These are phyloP conservation scores for Taurulus bubalis DNA, from an alignment of 2,113 vertebrate species.

Conservation along the genomic window DNA sequence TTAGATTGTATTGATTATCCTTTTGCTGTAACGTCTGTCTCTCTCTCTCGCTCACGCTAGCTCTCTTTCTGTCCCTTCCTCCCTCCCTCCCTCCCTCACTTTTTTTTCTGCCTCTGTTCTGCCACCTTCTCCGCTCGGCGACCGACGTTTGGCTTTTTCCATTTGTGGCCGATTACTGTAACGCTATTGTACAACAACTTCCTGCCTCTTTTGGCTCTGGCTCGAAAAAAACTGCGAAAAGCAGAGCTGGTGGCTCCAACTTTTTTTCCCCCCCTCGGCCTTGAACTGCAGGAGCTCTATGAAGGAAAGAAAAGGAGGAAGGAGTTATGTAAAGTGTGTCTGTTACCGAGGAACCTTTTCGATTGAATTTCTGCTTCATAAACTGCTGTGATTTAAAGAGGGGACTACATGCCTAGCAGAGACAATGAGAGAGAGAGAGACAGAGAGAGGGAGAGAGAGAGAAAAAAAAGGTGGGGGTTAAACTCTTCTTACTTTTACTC, in stretches of 20 bases:
- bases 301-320: conserved; percentile 70
- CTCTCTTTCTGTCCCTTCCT: not conserved
- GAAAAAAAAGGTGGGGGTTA: conserved; percentile 85
- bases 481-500: conserved; percentile 74
- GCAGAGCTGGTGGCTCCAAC: conserved; percentile 83
- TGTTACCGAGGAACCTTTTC: conserved; percentile 68
- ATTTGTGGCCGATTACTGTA: conserved; percentile 90
- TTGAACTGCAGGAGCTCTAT: conserved; percentile 72
- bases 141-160: conserved; percentile 88
- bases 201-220: conserved; percentile 87
- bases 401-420: conserved; percentile 77
- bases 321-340: conserved; percentile 71
- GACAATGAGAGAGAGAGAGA: conserved; percentile 70
- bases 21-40: conserved; percentile 54
- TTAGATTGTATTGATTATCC: conserved; percentile 75
- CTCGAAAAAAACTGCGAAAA: conserved; percentile 76
- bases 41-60: conserved; percentile 27
- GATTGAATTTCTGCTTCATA: conserved; percentile 59
- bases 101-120: conserved; percentile 61
- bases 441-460: conserved; percentile 70
- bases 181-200: conserved; percentile 89
- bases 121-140: conserved; percentile 80
- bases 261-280: conserved; percentile 72
- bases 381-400: conserved; percentile 66
- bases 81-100: conserved; percentile 55